Base-by-base conservation (phyloP, 2,797 vertebrate genomes). In the Allobates femoralis region DNA sequence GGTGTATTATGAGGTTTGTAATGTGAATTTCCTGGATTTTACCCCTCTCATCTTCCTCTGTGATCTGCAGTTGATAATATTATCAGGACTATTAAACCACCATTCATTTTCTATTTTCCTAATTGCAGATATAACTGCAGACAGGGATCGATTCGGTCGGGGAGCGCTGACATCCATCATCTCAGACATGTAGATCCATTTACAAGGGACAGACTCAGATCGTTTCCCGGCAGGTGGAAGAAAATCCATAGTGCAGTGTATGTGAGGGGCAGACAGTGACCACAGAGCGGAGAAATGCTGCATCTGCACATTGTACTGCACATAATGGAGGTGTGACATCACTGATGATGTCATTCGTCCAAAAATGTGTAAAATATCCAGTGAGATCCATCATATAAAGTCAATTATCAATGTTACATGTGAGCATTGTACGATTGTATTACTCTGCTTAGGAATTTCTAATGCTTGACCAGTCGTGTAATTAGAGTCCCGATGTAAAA, bases 61-160 rank as follows among this genome's bases (percentile, higher is more conserved):
- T 14, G 2, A 14, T 19, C 74, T 23, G 1, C 15, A 58, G 3
- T 78, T 34, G 53, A 78, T 78, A n/a, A 58, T 69, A 81, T 53
- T 53, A 64, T 53, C 12, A 18, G 19, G 14, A 10, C 7, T 15
- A 55, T 51, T 60, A 79, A 37, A 41, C 15, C 60, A 23, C 56
- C 19, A 60, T 79, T 55, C 34, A 53, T 50, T 46, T 53, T 67
- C 18, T 67, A 28, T 81, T 67, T 81, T 10, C 51, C 51, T 77
- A 77, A 55, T 77, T 56, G 75, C 26, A 67, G 41, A 81, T 51
- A 81, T 28, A 34, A 50, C 26, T 53, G 55, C 64, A 55, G 62
- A 23, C 26, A 81, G 60, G 3, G 79, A 69, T 81, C 79, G 26
- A 81, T 81, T 5, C 3, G 16, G 18, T 46, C 16, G 23, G 12